phyloP scores from a whole-genome alignment of 1,140 invertebrate species.

The Hestina assimilis region DNA sequence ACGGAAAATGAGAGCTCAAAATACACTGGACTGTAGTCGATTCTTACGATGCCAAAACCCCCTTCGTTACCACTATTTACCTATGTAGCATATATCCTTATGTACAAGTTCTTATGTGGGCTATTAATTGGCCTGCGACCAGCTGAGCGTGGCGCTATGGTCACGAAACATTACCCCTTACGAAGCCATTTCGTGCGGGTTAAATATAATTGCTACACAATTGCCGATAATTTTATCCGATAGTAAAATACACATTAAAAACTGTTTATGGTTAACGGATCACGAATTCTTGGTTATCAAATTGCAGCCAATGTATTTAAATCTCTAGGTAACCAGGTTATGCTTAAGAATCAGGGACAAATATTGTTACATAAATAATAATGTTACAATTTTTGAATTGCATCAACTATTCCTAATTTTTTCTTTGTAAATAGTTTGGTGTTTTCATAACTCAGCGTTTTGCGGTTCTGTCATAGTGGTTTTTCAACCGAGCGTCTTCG shows the following conservation, averaged over 20 bases:
- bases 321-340: too few species aligned
- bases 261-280: conserved; percentile 5
- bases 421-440: too few species aligned
- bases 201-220: conserved; percentile 16
- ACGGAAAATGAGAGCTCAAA: too few species aligned
- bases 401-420: too few species aligned
- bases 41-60: not conserved
- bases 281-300: not conserved
- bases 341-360: too few species aligned
- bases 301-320: not conserved
- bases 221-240: conserved; percentile 16
- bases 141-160: conserved; percentile 13
- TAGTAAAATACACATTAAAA: conserved; percentile 13
- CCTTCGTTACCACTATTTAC: not conserved
- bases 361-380: too few species aligned
- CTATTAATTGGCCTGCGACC: conserved; percentile 14
- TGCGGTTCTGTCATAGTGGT: too few species aligned
- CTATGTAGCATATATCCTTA: conserved; percentile 4
- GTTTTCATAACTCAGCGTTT: too few species aligned
- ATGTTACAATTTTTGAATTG: too few species aligned
- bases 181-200: conserved; percentile 7
- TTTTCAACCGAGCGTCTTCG: too few species aligned
- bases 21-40: too few species aligned
- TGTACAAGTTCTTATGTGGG: conserved; percentile 16
- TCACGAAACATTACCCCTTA: conserved; percentile 14